Evolutionary conservation across 2,113 vertebrate species (phyloP).

Genomic region (Barnardius zonarius): DNA sequence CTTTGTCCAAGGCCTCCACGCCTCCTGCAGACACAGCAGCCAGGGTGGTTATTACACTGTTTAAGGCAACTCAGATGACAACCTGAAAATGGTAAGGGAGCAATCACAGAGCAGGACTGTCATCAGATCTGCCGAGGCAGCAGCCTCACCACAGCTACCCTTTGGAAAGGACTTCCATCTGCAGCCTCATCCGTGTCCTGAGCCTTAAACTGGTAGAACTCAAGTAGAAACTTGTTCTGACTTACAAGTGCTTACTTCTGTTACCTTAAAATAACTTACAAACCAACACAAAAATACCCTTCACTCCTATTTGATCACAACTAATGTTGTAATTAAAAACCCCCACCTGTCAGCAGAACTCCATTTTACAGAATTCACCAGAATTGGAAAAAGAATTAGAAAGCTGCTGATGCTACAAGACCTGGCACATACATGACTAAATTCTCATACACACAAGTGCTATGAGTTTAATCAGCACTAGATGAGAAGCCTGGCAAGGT

Average conservation of each 20-base stretch:
- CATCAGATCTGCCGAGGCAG: background rate
- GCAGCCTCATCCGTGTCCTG: background rate
- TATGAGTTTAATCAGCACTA: background rate
- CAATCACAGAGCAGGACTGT: background rate
- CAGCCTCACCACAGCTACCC: background rate
- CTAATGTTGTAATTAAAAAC: background rate
- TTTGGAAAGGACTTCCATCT: background rate
- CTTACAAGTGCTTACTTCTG: background rate
- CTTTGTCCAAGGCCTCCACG: background rate
- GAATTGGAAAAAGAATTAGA: background rate
- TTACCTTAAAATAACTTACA: background rate
- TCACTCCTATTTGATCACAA: background rate
- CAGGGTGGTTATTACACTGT: background rate
- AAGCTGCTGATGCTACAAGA: background rate
- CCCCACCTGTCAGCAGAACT: background rate
- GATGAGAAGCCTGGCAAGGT: background rate
- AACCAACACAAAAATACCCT: background rate
- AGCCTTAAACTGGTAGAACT: background rate
- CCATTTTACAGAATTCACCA: background rate
- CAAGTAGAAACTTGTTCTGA: background rate
- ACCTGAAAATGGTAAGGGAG: background rate
- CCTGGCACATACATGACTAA: background rate
- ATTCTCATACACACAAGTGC: background rate
- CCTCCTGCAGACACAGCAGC: background rate
- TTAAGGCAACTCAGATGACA: background rate